phyloP scores from a whole-genome alignment of 2,797 vertebrate species.

The Chaunax sp. region DNA sequence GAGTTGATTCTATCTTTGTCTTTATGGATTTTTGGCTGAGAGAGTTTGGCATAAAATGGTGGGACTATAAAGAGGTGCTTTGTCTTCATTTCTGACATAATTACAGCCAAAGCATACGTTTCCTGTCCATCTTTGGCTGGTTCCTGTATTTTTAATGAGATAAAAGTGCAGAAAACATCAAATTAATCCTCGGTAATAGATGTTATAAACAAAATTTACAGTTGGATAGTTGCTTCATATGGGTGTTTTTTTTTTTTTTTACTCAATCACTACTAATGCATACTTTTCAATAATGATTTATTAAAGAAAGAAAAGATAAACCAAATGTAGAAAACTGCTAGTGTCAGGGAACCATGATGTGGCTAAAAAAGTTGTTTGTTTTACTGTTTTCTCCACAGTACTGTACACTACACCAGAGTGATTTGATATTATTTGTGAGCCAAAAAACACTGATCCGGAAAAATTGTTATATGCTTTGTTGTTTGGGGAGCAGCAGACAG shows the following conservation, averaged over 20 bases:
- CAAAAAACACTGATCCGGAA: conserved; percentile 56
- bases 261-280: not conserved
- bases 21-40: conserved; percentile 26
- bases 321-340: conserved; percentile 15
- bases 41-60: conserved; percentile 28
- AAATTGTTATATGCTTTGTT: conserved; percentile 63
- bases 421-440: conserved; percentile 38
- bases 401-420: conserved; percentile 28
- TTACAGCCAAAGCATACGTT: conserved; percentile 22
- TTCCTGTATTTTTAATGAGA: conserved; percentile 20
- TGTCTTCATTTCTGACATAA: conserved; percentile 21
- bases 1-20: conserved; percentile 7
- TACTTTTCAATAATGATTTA: conserved; percentile 14
- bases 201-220: conserved; percentile 10
- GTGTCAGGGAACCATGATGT: not conserved
- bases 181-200: conserved; percentile 14
- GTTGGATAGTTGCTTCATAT: conserved; percentile 13
- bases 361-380: conserved; percentile 42
- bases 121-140: conserved; percentile 15
- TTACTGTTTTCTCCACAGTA: conserved; percentile 28
- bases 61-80: conserved; percentile 11
- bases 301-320: conserved; percentile 26
- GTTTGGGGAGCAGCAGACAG: conserved; percentile 53
- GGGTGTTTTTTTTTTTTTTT: not conserved
- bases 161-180: conserved; percentile 16